Evolutionary conservation across 2,888 invertebrate genomes (phyloP), one percentile per base, ranked within the genome.

Genomic region (Epirrita christyi): DNA sequence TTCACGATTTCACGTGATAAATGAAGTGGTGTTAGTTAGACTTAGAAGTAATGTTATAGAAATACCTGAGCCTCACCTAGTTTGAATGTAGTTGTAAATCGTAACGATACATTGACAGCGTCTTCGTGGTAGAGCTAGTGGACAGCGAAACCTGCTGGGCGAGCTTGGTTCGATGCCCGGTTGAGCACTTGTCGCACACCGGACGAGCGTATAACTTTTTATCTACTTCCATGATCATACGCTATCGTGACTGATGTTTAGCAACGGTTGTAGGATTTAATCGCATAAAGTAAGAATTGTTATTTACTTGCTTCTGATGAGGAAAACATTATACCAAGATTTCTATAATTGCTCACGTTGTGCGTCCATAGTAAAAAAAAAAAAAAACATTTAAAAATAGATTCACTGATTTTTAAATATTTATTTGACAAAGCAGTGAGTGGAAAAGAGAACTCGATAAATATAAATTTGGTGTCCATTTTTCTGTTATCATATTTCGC

Each of bases 131-230:
- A 64, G 62, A 59, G 44, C 60, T 64, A 61, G 55, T 63, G 66
- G 68, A 67, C 74, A 67, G 75, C 72, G 70, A 78, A 83, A 86
- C 86, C 86, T 81, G 87, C 84, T 76, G 79, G 71, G 71, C 81
- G 71, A 70, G 80, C 80, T 78, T 73, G 78, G 86, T 86, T 85
- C 87, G 86, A 80, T 73, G 83, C 72, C 83, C 85, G 83, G 62
- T 72, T 60, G 75, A 70, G 70, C 83, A 85, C 85, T 85, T 85
- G 81, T 76, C 78, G 76, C 71, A 65, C 59, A 63, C 58, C 63
- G 67, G 56, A 64, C 63, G 63, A 59, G 59, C 71, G 66, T 66
- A 68, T 67, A 42, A 63, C 75, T 78, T 80, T 76, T 78, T 67
- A 67, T 66, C 61, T 71, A 57, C 70, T 69, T 67, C 70, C 72